phyloP scores from a whole-genome alignment of 2,113 vertebrate genomes.

The Chascanopsetta lugubris region DNA sequence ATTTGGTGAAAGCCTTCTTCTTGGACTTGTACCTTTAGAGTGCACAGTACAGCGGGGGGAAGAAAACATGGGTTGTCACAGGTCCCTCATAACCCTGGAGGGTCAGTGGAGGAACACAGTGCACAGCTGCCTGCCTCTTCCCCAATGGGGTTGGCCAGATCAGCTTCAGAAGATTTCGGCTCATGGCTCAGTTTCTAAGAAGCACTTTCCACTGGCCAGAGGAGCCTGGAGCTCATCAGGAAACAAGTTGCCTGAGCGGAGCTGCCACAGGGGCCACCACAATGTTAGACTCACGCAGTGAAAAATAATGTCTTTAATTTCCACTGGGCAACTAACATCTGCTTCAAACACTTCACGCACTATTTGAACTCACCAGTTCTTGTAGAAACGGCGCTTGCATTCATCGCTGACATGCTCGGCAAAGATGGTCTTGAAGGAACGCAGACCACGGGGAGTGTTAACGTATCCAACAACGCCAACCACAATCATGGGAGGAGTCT shows the following conservation, averaged over 20 bases:
- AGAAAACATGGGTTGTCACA: conserved; percentile 74
- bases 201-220: conserved; percentile 93
- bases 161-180: conserved; percentile 72
- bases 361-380: conserved; percentile 91
- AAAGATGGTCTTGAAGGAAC: conserved; percentile 95
- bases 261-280: conserved; percentile 82
- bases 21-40: conserved; percentile 98
- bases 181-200: conserved; percentile 94
- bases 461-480: conserved; percentile 94
- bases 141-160: conserved; percentile 15
- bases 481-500: conserved; percentile 96
- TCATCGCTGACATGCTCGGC: conserved; percentile 97
- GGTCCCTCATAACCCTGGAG: conserved; percentile 77
- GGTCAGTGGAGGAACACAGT: conserved; percentile 80
- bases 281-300: conserved; percentile 71
- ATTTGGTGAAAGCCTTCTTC: conserved; percentile 99
- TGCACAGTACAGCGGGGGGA: conserved; percentile 64
- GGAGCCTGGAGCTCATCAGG: conserved; percentile 98
- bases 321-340: conserved; percentile 53
- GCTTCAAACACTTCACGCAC: conserved; percentile 32
- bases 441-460: conserved; percentile 91
- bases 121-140: conserved; percentile 68
- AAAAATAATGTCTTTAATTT: conserved; percentile 18
- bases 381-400: conserved; percentile 98
- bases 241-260: conserved; percentile 90